Evolutionary conservation across 2,888 invertebrate species (phyloP), one percentile per base, ranked within the genome.

Genomic region (Ennomos fuscantarius): DNA sequence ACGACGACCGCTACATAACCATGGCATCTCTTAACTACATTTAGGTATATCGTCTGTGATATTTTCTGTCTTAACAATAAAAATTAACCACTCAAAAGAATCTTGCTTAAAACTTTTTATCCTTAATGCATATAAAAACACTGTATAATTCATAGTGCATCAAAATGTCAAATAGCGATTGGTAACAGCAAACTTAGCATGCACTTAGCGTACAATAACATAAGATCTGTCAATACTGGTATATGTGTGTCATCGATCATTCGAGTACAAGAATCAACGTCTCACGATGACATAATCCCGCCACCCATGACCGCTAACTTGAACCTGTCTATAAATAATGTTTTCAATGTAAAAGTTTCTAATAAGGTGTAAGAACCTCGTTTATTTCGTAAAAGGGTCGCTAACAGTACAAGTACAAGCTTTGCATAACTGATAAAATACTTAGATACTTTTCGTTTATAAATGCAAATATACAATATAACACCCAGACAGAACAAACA

Each of bases 261-360:
- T 52, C 39, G 32, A 34, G 33, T 35, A 12, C 24, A 24, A 15
- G 24, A n/a, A 8, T 39, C 24, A 24, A 35, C 46, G 32, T 11
- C 40, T 35, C 15, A 41, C 34, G 50, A 60, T 60, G 56, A 63
- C 60, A 60, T 60, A 60, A 63, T 43, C 40, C 39, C 47, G 11
- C 53, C 49, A 60, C 32, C 49, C 60, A 37, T 63, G 60, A 63
- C 58, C 63, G 60, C 53, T 31, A 55, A 60, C 60, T 63, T 63
- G 63, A 63, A 61, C 54, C 48, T 60, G 33, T 33, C 48, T 49
- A 31, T 42, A 40, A 49, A 62, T 46, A 33, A 32, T 41, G 49
- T 32, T 51, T 46, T 43, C 11, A 35, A 43, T 52, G 24, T 43
- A 31, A 45, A 15, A 37, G 36, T 32, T 41, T 10, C 40, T 41